These are phyloP conservation scores for Dasypolia templi DNA, from an alignment of 2,888 invertebrate genomes.

Conservation along the genomic window DNA sequence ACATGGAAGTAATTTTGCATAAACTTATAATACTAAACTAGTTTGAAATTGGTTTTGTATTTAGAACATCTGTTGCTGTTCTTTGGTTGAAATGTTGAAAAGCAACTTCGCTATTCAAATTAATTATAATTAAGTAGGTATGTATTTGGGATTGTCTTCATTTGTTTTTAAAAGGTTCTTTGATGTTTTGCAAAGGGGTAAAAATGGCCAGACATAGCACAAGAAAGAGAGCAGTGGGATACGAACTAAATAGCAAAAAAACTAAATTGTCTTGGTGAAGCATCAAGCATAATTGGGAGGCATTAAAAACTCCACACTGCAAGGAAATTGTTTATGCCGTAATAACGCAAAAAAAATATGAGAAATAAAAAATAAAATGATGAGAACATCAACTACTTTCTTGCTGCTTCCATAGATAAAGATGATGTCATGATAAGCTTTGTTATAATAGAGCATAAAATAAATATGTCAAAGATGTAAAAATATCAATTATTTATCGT, in stretches of 20 bases:
- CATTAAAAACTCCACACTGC: no score
- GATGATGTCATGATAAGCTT: no score
- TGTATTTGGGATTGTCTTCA: conserved; percentile 2
- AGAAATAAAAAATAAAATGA: no score
- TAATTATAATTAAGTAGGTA: conserved; percentile 37
- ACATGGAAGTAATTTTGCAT: conserved; percentile 63
- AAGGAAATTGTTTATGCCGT: no score
- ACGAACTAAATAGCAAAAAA: no score
- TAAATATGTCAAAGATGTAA: not conserved
- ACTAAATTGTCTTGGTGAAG: no score
- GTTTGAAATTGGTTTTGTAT: conserved; percentile 36
- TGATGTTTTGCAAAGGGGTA: not conserved
- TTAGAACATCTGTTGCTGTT: conserved; percentile 41
- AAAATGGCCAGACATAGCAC: not conserved
- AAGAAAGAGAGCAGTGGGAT: not conserved
- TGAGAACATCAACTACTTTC: no score
- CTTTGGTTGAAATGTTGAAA: conserved; percentile 49
- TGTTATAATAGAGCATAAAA: not conserved
- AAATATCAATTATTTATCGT: not conserved
- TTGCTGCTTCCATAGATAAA: no score
- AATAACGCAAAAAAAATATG: no score
- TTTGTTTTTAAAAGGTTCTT: not conserved
- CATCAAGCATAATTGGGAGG: no score
- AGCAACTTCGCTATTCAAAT: conserved; percentile 20
- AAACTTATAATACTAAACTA: conserved; percentile 40